phyloP scores from a whole-genome alignment of 2,113 vertebrate genomes.

The Emydocephalus ijimae region DNA sequence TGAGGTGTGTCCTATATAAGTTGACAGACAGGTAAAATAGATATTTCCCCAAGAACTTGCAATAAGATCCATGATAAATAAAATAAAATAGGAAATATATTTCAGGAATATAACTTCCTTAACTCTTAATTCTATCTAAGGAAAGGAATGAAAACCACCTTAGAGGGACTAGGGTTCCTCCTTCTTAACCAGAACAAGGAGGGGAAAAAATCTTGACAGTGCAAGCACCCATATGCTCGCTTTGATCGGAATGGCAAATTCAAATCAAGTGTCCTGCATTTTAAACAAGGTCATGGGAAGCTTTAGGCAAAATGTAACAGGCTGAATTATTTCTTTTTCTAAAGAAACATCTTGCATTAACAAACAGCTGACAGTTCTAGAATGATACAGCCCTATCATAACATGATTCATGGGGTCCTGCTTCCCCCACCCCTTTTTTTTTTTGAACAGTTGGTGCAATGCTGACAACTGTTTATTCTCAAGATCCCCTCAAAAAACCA shows the following conservation, averaged over 20 bases:
- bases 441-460: background rate
- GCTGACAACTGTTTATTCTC: background rate
- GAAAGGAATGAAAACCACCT: background rate
- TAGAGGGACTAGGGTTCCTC: background rate
- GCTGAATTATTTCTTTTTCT: background rate
- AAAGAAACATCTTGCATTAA: background rate
- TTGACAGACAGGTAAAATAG: background rate
- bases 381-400: background rate
- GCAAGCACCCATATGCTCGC: background rate
- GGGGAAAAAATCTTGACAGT: background rate
- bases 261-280: too few relatives aligned
- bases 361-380: background rate
- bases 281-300: background rate
- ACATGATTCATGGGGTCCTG: background rate
- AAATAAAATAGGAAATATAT: background rate
- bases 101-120: background rate
- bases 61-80: background rate
- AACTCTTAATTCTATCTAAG: background rate
- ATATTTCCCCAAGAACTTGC: background rate
- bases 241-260: background rate
- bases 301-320: background rate
- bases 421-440: too few relatives aligned
- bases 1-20: background rate
- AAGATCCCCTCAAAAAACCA: background rate
- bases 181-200: background rate